Evolutionary conservation across 1,140 invertebrate species (phyloP).

Genomic region (Zaprionus inermis): DNA sequence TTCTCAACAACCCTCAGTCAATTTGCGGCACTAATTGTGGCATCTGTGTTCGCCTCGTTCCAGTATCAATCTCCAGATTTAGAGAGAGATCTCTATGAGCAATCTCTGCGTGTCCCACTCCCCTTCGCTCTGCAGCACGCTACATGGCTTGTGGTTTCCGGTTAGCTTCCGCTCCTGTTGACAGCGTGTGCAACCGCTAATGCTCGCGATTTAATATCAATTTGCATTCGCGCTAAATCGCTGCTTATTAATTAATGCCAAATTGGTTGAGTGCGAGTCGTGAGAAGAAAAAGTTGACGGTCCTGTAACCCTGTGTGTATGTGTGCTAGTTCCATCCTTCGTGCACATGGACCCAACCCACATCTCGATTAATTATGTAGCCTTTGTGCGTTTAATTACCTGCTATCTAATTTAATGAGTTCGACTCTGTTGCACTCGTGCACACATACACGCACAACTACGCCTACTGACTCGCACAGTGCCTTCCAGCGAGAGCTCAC

Average conservation of each 20-base stretch:
- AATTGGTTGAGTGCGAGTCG: constrained; percentile 48
- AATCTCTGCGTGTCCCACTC: neutral
- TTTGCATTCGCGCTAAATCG: constrained; percentile 70
- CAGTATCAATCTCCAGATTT: neutral
- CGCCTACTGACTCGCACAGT: too few relatives aligned
- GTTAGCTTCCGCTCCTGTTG: neutral
- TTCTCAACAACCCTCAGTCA: constrained; percentile 34
- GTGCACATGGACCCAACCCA: neutral
- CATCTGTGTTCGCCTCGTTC: constrained; percentile 3
- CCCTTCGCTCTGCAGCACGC: too few relatives aligned
- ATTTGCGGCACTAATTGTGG: constrained; percentile 34
- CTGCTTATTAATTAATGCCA: constrained; percentile 73
- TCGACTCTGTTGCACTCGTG: constrained; percentile 18
- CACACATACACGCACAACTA: neutral
- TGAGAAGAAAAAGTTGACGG: constrained; percentile 5
- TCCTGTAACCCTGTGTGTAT: neutral
- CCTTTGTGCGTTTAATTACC: constrained; percentile 52
- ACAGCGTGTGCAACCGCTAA: constrained; percentile 59
- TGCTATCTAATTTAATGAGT: constrained; percentile 58
- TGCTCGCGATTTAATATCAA: constrained; percentile 75
- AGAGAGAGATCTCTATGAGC: neutral
- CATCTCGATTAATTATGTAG: constrained; percentile 45
- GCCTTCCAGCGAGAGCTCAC: too few relatives aligned
- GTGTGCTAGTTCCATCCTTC: neutral
- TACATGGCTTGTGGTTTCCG: neutral